Conservation (phyloP, 2,113 vertebrate species). For the Tursiops truncatus region DNA sequence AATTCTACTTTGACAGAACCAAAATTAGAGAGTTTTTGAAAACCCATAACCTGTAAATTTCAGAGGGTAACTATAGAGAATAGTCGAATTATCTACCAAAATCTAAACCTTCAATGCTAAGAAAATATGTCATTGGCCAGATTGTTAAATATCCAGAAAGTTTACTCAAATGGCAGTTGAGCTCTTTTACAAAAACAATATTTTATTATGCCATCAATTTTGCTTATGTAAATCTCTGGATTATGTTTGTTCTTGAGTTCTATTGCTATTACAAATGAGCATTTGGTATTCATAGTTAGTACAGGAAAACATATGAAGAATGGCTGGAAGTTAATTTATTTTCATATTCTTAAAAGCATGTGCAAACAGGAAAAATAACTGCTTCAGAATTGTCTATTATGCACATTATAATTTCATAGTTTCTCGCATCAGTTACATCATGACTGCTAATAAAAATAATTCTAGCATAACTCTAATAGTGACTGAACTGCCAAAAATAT, state of each 20-base stretch:
- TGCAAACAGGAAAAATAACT: slow-evolving; percentile 50
- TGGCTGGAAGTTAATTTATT: background rate
- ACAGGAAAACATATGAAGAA: background rate
- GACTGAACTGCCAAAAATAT: slow-evolving; percentile 57
- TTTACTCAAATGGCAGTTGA: slow-evolving; percentile 3
- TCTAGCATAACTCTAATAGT: slow-evolving; percentile 27
- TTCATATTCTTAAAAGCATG: slow-evolving; percentile 42
- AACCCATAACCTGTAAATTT: background rate
- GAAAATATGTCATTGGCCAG: background rate
- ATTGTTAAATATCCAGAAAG: background rate
- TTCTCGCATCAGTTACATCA: slow-evolving; percentile 40
- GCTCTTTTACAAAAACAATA: background rate
- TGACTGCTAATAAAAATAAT: slow-evolving; percentile 43
- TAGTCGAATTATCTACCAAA: background rate
- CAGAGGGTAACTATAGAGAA: background rate
- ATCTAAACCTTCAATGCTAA: background rate
- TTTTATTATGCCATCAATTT: slow-evolving; percentile 2
- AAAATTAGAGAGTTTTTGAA: background rate
- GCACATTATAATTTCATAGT: slow-evolving; percentile 51
- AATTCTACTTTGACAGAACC: background rate
- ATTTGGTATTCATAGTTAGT: slow-evolving; percentile 24
- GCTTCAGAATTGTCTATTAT: slow-evolving; percentile 42
- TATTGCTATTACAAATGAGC: slow-evolving; percentile 9
- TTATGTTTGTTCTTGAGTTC: slow-evolving; percentile 40
- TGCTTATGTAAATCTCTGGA: background rate